Evolutionary conservation across 2,797 vertebrate genomes (phyloP).

Genomic region (Notoglanidium macrostoma): DNA sequence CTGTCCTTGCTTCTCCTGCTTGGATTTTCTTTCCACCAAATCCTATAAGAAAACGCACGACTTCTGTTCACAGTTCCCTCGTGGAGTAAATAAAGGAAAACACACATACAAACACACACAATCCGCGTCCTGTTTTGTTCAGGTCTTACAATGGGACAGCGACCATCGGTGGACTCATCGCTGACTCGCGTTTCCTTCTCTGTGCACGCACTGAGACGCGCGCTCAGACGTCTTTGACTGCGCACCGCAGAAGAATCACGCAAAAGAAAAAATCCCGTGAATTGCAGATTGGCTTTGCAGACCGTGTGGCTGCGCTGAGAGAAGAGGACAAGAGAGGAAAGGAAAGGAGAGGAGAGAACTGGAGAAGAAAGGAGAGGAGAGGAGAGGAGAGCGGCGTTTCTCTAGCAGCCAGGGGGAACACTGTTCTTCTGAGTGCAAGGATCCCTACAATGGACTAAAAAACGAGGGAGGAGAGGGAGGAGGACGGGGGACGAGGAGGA

Average conservation of each 20-base stretch:
- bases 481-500: slow-evolving; percentile 43
- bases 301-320: neutral
- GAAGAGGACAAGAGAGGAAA: neutral
- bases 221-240: neutral
- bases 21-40: neutral
- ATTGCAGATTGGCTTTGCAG: neutral
- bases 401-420: slow-evolving; percentile 48
- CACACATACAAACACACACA: neutral
- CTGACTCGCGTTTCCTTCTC: neutral
- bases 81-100: neutral
- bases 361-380: neutral
- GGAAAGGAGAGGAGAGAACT: neutral
- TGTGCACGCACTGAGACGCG: neutral
- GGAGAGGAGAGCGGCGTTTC: slow-evolving; percentile 35
- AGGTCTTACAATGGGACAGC: slow-evolving; percentile 19
- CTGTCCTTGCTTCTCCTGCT: slow-evolving; percentile 35
- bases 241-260: neutral
- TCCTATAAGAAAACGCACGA: slow-evolving; percentile 8
- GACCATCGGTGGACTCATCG: slow-evolving; percentile 4
- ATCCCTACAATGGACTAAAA: slow-evolving; percentile 76
- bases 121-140: slow-evolving; percentile 10
- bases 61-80: neutral
- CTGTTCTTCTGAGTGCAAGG: slow-evolving; percentile 61
- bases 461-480: slow-evolving; percentile 50
- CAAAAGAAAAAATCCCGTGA: neutral